Evolutionary conservation across 2,797 vertebrate species (phyloP).

Genomic region (Microctenopoma steveboyesi): DNA sequence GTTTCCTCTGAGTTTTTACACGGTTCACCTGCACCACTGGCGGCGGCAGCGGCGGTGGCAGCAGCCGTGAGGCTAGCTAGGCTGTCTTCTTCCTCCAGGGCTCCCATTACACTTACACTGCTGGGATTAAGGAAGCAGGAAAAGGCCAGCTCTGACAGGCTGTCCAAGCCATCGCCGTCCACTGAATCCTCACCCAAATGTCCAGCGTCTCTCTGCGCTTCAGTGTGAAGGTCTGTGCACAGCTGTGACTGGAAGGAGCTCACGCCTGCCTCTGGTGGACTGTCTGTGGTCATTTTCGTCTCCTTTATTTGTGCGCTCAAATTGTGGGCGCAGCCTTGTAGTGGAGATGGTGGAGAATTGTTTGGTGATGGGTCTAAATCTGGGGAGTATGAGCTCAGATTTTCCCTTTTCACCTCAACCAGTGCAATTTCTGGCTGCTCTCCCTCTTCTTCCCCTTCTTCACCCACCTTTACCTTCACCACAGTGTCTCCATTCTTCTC

Average conservation of each 20-base stretch:
- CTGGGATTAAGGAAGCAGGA: slow-evolving; percentile 78
- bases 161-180: slow-evolving; percentile 66
- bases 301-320: slow-evolving; percentile 74
- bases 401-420: slow-evolving; percentile 93
- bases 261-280: slow-evolving; percentile 83
- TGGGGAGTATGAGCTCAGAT: slow-evolving; percentile 83
- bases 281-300: slow-evolving; percentile 82
- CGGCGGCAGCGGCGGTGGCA: slow-evolving; percentile 45
- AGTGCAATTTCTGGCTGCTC: slow-evolving; percentile 46
- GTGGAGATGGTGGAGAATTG: slow-evolving; percentile 86
- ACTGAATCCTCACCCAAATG: slow-evolving; percentile 56
- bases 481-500: slow-evolving; percentile 58
- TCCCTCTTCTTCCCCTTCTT: slow-evolving; percentile 79
- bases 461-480: slow-evolving; percentile 76
- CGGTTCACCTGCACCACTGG: slow-evolving; percentile 36
- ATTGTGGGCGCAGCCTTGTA: slow-evolving; percentile 81
- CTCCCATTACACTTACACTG: slow-evolving; percentile 61
- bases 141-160: slow-evolving; percentile 75
- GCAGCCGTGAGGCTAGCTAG: slow-evolving; percentile 69
- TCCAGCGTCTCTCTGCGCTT: slow-evolving; percentile 55
- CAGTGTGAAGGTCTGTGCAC: slow-evolving; percentile 81
- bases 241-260: slow-evolving; percentile 88
- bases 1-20: slow-evolving; percentile 36
- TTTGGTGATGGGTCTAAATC: slow-evolving; percentile 86
- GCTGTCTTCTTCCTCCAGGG: slow-evolving; percentile 70